phyloP scores from a whole-genome alignment of 2,888 invertebrate genomes.

The Hyposoter dolosus region DNA sequence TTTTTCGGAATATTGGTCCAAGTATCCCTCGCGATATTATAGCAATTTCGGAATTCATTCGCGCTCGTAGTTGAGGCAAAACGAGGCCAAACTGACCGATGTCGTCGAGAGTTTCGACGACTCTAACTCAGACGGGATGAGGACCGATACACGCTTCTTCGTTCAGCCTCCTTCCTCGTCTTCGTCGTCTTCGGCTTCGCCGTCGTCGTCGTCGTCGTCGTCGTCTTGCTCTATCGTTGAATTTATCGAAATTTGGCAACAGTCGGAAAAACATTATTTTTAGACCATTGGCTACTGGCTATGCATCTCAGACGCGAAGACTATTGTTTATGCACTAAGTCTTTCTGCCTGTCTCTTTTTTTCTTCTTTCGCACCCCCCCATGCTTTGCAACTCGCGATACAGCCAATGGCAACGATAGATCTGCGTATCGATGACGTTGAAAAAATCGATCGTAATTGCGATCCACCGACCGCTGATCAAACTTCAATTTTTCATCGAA shows the following conservation, averaged over 20 bases:
- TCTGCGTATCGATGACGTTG: background rate
- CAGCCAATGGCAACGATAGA: conserved; percentile 19
- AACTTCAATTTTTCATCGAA: background rate
- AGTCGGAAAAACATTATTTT: conserved; percentile 79
- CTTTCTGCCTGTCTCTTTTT: conserved; percentile 1
- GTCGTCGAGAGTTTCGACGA: conserved; percentile 59
- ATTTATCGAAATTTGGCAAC: conserved; percentile 83
- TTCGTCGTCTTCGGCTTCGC: background rate
- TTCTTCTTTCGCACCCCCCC: background rate
- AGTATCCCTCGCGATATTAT: conserved; percentile 12
- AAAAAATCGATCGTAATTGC: background rate
- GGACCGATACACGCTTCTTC: background rate
- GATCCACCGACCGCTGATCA: background rate
- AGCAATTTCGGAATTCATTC: conserved; percentile 58
- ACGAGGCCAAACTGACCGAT: conserved; percentile 62
- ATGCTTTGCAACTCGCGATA: background rate
- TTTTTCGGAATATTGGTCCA: conserved; percentile 4
- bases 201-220: conserved; percentile 4
- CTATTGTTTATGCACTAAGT: conserved; percentile 73
- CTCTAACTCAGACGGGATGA: conserved; percentile 47
- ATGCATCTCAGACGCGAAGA: conserved; percentile 57
- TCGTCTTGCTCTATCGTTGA: conserved; percentile 62
- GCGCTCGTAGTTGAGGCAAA: conserved; percentile 34
- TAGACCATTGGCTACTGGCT: conserved; percentile 75
- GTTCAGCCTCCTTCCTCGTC: conserved; percentile 10